phyloP scores from a whole-genome alignment of 2,888 invertebrate species.

The Hypomecis atomaria region DNA sequence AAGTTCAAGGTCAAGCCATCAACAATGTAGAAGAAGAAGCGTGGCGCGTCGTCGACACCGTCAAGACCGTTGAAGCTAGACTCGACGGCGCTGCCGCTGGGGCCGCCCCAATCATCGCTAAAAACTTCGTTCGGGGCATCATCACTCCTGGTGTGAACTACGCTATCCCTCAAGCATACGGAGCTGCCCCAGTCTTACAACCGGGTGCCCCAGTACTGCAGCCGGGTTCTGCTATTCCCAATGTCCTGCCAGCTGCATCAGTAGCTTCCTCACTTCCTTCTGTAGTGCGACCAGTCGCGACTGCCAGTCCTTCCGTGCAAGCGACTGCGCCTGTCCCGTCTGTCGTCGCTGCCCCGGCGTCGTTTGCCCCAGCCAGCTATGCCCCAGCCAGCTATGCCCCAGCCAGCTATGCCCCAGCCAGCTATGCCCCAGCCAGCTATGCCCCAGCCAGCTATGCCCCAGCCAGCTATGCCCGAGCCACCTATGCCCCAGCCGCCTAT shows the following conservation, averaged over 20 bases:
- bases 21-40: constrained; percentile 78
- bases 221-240: neutral
- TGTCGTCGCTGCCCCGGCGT: neutral
- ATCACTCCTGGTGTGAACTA: constrained; percentile 32
- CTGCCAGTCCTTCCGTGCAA: neutral
- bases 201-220: neutral
- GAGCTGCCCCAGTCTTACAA: constrained; percentile 43
- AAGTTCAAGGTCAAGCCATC: constrained; percentile 72
- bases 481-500: constrained; percentile 1
- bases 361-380: constrained; percentile 4
- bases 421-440: neutral
- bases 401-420: neutral
- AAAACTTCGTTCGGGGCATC: constrained; percentile 60
- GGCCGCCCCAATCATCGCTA: constrained; percentile 73
- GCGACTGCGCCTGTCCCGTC: neutral
- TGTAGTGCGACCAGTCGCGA: neutral
- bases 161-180: constrained; percentile 8
- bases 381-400: neutral
- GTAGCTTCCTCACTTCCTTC: neutral
- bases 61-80: constrained; percentile 72
- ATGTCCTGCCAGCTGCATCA: no score
- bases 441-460: constrained; percentile 28
- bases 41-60: constrained; percentile 77
- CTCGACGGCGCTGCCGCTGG: constrained; percentile 77
- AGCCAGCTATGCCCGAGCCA: neutral